phyloP scores from a whole-genome alignment of 2,888 invertebrate genomes.

The Caenorhabditis sp. region DNA sequence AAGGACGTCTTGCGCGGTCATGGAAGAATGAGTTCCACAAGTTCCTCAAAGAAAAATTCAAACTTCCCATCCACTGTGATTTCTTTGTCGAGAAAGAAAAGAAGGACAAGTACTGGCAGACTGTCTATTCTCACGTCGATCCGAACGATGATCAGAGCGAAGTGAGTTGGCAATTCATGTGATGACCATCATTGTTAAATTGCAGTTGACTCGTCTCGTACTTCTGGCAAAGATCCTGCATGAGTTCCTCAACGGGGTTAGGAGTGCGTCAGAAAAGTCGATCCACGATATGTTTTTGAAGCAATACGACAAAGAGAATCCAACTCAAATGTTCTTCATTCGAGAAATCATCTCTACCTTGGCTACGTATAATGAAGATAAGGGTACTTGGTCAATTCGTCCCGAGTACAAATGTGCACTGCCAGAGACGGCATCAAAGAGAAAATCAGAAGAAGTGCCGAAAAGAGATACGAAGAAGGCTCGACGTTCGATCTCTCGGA shows the following conservation, averaged over 20 bases:
- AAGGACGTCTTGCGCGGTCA: constrained; percentile 38
- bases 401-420: constrained; percentile 2
- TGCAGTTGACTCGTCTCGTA: constrained; percentile 42
- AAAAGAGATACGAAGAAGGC: too few relatives aligned
- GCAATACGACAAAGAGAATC: background rate
- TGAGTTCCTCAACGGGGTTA: background rate
- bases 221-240: constrained; percentile 8
- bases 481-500: background rate
- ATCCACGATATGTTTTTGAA: constrained; percentile 14
- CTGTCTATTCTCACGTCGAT: background rate
- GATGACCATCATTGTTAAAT: background rate
- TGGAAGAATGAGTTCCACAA: constrained; percentile 54
- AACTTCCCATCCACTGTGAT: constrained; percentile 1
- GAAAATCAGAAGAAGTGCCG: background rate
- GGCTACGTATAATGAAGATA: constrained; percentile 45
- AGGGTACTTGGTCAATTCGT: constrained; percentile 69
- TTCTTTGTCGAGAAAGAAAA: constrained; percentile 40
- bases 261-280: background rate
- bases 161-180: background rate
- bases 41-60: background rate
- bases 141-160: constrained; percentile 39
- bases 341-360: constrained; percentile 70
- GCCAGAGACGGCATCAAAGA: background rate
- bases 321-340: constrained; percentile 62
- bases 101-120: constrained; percentile 7